phyloP scores from a whole-genome alignment of 2,113 vertebrate species.

The Aldabrachelys gigantea region DNA sequence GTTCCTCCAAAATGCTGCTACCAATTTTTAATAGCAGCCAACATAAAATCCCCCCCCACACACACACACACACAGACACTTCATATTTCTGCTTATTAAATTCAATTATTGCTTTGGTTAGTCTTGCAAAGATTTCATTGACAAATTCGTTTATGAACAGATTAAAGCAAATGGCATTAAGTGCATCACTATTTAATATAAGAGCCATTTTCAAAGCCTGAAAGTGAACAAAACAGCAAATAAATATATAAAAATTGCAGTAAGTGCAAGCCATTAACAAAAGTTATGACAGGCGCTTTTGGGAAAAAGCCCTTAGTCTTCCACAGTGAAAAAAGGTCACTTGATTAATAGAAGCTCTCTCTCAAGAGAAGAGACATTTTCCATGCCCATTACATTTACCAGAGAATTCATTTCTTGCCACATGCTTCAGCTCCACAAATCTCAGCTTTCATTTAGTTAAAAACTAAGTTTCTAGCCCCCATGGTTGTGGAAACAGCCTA shows the following conservation, averaged over 20 bases:
- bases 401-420: not conserved
- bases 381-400: not conserved
- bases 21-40: not conserved
- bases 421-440: not conserved
- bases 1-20: not conserved
- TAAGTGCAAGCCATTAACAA: not conserved
- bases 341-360: not conserved
- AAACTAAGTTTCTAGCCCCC: not conserved
- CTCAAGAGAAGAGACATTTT: not conserved
- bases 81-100: not conserved
- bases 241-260: not conserved
- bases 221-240: not conserved
- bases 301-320: not conserved
- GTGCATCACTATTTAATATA: not conserved
- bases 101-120: not conserved
- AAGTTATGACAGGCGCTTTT: not conserved
- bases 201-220: not conserved
- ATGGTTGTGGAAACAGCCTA: not conserved
- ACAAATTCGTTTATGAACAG: not conserved
- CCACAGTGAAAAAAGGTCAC: not conserved
- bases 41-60: not conserved
- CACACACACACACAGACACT: not conserved
- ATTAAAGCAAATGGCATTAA: not conserved
- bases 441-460: not conserved
- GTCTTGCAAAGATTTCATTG: not conserved